Evolutionary conservation across 2,888 invertebrate genomes (phyloP), one percentile per base, ranked within the genome.

Genomic region (Trissoscelio sp.): DNA sequence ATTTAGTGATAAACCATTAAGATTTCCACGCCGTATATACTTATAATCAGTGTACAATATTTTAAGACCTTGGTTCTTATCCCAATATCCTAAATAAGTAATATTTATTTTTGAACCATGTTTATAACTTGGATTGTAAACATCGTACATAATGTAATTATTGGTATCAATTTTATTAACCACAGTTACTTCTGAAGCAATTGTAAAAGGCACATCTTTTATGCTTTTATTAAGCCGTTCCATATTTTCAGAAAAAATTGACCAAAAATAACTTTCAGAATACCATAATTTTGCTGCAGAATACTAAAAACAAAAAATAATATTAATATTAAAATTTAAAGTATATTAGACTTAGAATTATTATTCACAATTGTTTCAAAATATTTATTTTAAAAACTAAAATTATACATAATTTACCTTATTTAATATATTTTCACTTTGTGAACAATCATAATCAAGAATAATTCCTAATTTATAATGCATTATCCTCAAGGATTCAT

Each of bases 81-180:
- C 73, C 89, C 89, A 90, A 14, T 74, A 16, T 6, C 89, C 89
- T 85, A 88, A 87, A 14, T 79, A 83, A 9, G 88, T 88, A 4
- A 88, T 80, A 44, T 88, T 88, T 3, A 88, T 51, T 9, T 73
- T 77, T 7, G 84, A 87, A 2, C 87, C 88, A 11, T 89, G 89
- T 16, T 85, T 86, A 80, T 87, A 86, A 62, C 87, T 87, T 0
- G 87, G 88, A 84, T 89, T 89, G 69, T 89, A 90, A 6, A 88
- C 84, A 18, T 90, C 90, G 62, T 87, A 88, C 24, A 89, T 80
- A 11, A 48, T 37, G n/a, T n/a, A n/a, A 39, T 83, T 86, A 24
- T 28, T 16, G 5, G 34, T 46, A n/a, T 42, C 44, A 18, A 22
- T 31, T 39, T 39, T 0, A 57, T 64, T 16, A 57, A 31, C 55